Evolutionary conservation across 2,797 vertebrate species (phyloP), one percentile per base, ranked within the genome.

Genomic region (Aldrovandia affinis): DNA sequence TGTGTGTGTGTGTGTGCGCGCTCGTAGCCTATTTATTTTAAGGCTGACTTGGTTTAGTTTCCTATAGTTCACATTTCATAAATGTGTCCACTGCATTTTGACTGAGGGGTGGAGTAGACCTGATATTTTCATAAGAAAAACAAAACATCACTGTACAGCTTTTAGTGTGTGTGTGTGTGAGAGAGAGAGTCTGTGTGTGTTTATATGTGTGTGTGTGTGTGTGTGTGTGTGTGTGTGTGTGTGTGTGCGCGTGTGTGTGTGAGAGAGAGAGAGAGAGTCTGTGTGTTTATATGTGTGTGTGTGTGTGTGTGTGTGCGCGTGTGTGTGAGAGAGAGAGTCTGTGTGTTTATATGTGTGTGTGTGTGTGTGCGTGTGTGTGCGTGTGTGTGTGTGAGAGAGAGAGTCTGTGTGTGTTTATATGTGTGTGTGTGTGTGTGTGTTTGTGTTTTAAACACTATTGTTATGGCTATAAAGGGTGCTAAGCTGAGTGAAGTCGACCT

Each of bases 351-450:
- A n/a, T 44, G 61, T 82, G 81, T 77, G 44, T 39, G 25, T 78
- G 77, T 77, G 22, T 77, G 22, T 22, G 22, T 47, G 39, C 36
- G 61, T 82, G 81, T 77, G 44, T 39, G 25, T 78, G 77, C 47
- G 22, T 77, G 22, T 22, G 22, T 47, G 39, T 44, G 61, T 82
- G 81, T 77, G 44, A n/a, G n/a, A n/a, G n/a, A n/a, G n/a, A n/a
- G n/a, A n/a, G n/a, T n/a, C n/a, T n/a, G n/a, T n/a, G n/a, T n/a
- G n/a, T n/a, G n/a, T n/a, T n/a, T n/a, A n/a, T n/a, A n/a, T n/a
- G 39, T 44, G 61, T 82, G 81, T 77, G 44, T 39, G 39, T 44
- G 61, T 82, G 81, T 77, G 44, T 39, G 25, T 78, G 77, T 77
- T 44, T 77, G 22, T 22, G 22, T 47, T 77, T 47, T 77, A 73